These are phyloP conservation scores for Ormyrus pomaceus DNA, from an alignment of 2,888 invertebrate genomes.

Conservation along the genomic window DNA sequence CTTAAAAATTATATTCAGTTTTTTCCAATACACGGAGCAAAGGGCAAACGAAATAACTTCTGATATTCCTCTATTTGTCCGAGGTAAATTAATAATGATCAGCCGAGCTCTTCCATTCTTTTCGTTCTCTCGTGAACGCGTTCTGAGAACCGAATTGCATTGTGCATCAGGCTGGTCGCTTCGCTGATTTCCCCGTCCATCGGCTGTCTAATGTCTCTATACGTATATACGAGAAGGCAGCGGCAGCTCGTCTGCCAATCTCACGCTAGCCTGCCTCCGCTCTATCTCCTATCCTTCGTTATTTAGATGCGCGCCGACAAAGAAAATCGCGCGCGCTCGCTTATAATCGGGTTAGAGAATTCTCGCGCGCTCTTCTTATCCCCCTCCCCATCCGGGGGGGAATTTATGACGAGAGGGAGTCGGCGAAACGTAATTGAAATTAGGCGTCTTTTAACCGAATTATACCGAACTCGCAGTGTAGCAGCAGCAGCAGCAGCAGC, in stretches of 20 bases:
- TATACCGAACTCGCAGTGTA: neutral
- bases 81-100: too few species aligned
- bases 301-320: neutral
- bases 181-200: neutral
- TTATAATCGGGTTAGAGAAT: slow-evolving; percentile 23
- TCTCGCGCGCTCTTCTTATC: slow-evolving; percentile 2
- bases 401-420: slow-evolving; percentile 18
- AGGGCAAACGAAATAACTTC: too few species aligned
- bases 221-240: too few species aligned
- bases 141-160: too few species aligned
- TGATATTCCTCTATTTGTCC: too few species aligned
- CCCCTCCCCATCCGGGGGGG: neutral
- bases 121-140: neutral
- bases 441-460: slow-evolving; percentile 46
- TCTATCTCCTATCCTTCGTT: neutral
- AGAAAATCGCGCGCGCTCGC: slow-evolving; percentile 17
- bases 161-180: neutral
- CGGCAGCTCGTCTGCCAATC: neutral
- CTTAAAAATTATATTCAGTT: too few species aligned
- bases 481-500: too few species aligned
- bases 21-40: too few species aligned
- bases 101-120: neutral
- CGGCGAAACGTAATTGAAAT: slow-evolving; percentile 38
- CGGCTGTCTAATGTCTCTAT: too few species aligned
- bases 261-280: slow-evolving; percentile 6